These are phyloP conservation scores for Epinotia demarniana DNA, from an alignment of 2,888 invertebrate genomes.

Conservation along the genomic window DNA sequence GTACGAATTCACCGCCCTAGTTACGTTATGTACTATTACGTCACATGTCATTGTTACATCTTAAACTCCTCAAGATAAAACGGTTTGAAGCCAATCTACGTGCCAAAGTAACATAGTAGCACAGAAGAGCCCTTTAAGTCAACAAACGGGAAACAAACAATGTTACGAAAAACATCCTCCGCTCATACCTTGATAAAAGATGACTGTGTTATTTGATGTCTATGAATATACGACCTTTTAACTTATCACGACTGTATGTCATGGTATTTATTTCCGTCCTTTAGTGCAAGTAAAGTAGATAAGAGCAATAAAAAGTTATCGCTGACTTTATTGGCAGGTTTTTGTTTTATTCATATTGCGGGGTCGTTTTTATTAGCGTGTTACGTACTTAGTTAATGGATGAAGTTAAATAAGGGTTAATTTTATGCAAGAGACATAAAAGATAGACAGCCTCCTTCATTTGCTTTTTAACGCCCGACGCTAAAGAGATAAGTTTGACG, in stretches of 20 bases:
- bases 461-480: too few species aligned
- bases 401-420: neutral
- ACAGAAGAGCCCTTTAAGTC: slow-evolving; percentile 36
- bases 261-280: slow-evolving; percentile 31
- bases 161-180: slow-evolving; percentile 21
- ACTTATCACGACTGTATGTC: slow-evolving; percentile 18
- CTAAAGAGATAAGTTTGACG: too few species aligned
- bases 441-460: neutral
- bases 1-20: too few species aligned
- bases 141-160: slow-evolving; percentile 35
- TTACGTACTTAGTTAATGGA: slow-evolving; percentile 19
- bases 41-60: neutral
- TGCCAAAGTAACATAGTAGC: slow-evolving; percentile 1
- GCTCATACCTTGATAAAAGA: neutral
- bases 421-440: slow-evolving; percentile 1
- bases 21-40: too few species aligned
- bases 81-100: slow-evolving; percentile 21
- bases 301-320: slow-evolving; percentile 40
- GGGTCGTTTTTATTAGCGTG: slow-evolving; percentile 12
- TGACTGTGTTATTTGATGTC: neutral
- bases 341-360: slow-evolving; percentile 42
- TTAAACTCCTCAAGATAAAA: neutral
- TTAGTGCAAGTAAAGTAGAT: slow-evolving; percentile 36
- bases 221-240: neutral
- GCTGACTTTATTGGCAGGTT: slow-evolving; percentile 42